Base-by-base conservation (phyloP, 2,797 vertebrate species). In the Propithecus perrieri region DNA sequence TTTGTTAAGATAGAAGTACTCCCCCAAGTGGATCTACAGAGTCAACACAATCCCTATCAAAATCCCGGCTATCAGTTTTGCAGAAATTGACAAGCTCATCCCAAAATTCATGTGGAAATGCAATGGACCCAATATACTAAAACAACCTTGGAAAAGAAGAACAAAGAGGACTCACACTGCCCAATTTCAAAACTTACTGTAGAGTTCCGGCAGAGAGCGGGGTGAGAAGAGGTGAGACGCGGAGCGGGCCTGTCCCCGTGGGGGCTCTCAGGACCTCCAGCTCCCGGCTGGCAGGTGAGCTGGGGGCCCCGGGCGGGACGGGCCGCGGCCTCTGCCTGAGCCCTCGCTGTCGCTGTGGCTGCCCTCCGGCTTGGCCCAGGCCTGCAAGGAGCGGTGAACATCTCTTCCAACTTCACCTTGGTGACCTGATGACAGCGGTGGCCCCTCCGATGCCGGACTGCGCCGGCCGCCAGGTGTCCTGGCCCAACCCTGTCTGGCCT, bases 21-120 rank as follows among this genome's bases (percentile, higher is more conserved):
- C 4, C 13, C 20, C 17, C n/a, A 67, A 33, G 28, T 78, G 33
- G 5, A 61, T 46, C 3, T 90, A 26, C 18, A 78, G 7, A 26
- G 41, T 74, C 5, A 61, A 48, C 41, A 91, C 12, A 89, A 59
- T 91, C 35, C 38, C 26, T 78, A 15, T 80, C n/a, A 92, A 75
- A 69, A 91, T 88, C 15, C 33, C 30, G 92, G 41, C 15, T 85
- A n/a, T 10, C 13, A 85, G 8, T 30, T 76, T 94, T 53, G 9
- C 30, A 93, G 78, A 96, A 89, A 95, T 20, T 91, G 11, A 53
- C 38, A 86, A 89, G 20, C 7, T 80, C 5, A 53, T 86, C 7
- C 15, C 75, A 80, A 95, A 92, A 78, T 55, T 81, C 15, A 95
- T 81, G 63, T 35, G 38, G 48, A 94, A 93, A 81, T 92, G 9